These are phyloP conservation scores for Penaeus vannamei DNA, from an alignment of 1,140 invertebrate species.

Conservation along the genomic window DNA sequence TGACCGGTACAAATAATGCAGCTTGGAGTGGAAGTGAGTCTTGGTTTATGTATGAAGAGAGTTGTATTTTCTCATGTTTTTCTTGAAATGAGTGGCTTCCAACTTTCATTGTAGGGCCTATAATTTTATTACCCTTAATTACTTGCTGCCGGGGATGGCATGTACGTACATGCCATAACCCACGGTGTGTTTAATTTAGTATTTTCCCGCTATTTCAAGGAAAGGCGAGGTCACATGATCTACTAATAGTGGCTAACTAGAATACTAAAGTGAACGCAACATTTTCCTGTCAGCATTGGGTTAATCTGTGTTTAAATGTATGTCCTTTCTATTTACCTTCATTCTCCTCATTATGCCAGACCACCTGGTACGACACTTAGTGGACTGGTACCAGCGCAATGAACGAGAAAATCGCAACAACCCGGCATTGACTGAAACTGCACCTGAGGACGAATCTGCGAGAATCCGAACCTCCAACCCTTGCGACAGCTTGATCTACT, in stretches of 20 bases:
- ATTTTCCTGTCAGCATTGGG: too few relatives aligned
- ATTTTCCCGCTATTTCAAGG: too few relatives aligned
- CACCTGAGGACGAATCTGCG: too few relatives aligned
- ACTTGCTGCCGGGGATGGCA: too few relatives aligned
- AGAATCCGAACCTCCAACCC: not conserved
- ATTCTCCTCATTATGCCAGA: not conserved
- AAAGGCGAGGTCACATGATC: too few relatives aligned
- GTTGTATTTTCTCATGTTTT: not conserved
- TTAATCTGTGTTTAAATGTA: not conserved
- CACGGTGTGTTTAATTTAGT: too few relatives aligned
- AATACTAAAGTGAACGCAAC: too few relatives aligned
- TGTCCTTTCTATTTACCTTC: not conserved
- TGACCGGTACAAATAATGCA: slow-evolving; percentile 5
- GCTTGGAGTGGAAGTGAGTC: slow-evolving; percentile 27
- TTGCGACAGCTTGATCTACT: not conserved
- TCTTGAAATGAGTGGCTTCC: too few relatives aligned
- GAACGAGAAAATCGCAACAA: not conserved
- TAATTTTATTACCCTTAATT: too few relatives aligned
- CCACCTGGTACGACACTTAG: not conserved
- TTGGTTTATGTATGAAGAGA: not conserved
- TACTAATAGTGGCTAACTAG: too few relatives aligned
- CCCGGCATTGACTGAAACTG: not conserved
- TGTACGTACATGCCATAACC: too few relatives aligned
- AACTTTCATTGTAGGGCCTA: too few relatives aligned
- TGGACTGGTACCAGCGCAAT: slow-evolving; percentile 30